A percentile compares a stretch with the other conserved stretches of the same genome.
phyloP scores from a whole-genome alignment of 1,140 invertebrate species.

The Branchinecta lynchi region DNA sequence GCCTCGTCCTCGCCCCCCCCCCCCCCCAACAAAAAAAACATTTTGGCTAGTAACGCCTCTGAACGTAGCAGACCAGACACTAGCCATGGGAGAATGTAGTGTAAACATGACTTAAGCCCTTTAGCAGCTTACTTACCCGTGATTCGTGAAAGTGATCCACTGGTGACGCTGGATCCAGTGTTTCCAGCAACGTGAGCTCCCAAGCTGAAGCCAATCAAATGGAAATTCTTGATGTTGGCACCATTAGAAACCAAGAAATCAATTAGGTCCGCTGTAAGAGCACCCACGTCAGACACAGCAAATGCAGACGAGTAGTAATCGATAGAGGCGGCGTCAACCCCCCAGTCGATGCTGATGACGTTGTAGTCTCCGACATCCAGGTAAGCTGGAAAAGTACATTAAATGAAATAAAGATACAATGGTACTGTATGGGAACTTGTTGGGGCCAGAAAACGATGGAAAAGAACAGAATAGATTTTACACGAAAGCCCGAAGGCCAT shows the following conservation, averaged over 20 bases:
- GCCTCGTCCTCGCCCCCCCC: too few species aligned
- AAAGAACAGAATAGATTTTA: too few species aligned
- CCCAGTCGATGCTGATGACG: conserved; percentile 19
- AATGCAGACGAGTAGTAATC: conserved; percentile 11
- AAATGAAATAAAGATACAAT: too few species aligned
- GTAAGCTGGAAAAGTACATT: background rate
- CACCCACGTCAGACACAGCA: conserved; percentile 16
- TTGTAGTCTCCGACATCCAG: background rate
- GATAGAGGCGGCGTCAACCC: conserved; percentile 11
- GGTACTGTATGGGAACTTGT: too few species aligned
- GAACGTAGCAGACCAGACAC: too few species aligned
- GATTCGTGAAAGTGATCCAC: conserved; percentile 20
- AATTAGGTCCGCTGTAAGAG: conserved; percentile 18
- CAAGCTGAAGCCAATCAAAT: conserved; percentile 30
- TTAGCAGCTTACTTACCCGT: conserved; percentile 16
- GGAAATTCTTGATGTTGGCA: conserved; percentile 25
- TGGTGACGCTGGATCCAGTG: conserved; percentile 24
- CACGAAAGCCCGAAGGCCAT: too few species aligned
- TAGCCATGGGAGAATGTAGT: too few species aligned
- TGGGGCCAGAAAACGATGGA: too few species aligned
- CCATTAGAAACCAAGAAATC: conserved; percentile 22
- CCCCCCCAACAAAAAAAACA: too few species aligned
- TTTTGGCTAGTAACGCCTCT: too few species aligned
- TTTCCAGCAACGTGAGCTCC: conserved; percentile 30
- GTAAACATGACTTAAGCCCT: too few species aligned